A percentile compares a stretch with the other conserved stretches of the same genome.
These are phyloP conservation scores for Eremobia ochroleuca DNA, from an alignment of 2,888 invertebrate genomes.

Conservation along the genomic window DNA sequence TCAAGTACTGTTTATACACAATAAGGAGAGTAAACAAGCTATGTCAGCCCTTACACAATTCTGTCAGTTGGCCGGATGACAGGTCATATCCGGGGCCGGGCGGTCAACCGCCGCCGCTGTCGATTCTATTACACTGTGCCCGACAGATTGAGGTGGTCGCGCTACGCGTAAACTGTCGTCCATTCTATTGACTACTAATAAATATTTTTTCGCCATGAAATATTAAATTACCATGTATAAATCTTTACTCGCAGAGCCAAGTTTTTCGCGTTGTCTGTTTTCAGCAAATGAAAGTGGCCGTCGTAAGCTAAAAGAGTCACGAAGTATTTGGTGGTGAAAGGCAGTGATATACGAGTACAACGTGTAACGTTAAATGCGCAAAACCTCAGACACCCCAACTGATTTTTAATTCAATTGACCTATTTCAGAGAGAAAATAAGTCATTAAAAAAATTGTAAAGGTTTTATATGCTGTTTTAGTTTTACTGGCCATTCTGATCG, in stretches of 20 bases:
- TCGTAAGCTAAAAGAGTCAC: neutral
- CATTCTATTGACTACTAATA: conserved; percentile 66
- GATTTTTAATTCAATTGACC: too few species aligned
- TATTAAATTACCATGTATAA: conserved; percentile 7
- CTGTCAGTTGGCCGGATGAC: conserved; percentile 85
- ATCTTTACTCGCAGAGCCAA: neutral
- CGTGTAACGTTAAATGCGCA: too few species aligned
- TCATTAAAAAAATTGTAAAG: too few species aligned
- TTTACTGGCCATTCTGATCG: too few species aligned
- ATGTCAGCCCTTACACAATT: conserved; percentile 79
- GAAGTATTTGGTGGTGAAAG: neutral
- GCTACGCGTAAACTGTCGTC: conserved; percentile 68
- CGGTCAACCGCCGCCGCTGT: conserved; percentile 83
- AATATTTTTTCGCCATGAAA: conserved; percentile 44
- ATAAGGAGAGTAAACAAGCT: conserved; percentile 81
- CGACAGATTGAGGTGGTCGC: conserved; percentile 84
- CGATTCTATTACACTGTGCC: conserved; percentile 87
- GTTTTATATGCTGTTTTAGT: too few species aligned
- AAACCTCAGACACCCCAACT: too few species aligned
- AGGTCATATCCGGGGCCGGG: conserved; percentile 85
- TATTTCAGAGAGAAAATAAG: too few species aligned
- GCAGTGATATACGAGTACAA: neutral
- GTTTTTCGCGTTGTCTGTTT: neutral
- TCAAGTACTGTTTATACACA: conserved; percentile 81
- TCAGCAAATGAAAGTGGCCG: neutral